These are phyloP conservation scores for Leucoraja erinaceus DNA, from an alignment of 2,113 vertebrate species.

Conservation along the genomic window DNA sequence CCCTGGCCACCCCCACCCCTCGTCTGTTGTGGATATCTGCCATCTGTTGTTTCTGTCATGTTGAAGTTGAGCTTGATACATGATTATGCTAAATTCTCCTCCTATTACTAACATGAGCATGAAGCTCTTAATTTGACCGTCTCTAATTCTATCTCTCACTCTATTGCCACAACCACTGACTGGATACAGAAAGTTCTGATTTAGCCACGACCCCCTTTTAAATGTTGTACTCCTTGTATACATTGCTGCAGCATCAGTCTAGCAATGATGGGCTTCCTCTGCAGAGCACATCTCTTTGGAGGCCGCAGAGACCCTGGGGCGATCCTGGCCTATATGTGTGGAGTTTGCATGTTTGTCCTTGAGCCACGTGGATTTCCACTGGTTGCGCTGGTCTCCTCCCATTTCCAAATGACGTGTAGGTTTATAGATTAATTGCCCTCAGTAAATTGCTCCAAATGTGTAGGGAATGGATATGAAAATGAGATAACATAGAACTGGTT, in stretches of 20 bases:
- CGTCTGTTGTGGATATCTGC: not conserved
- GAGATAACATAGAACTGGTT: too few relatives aligned
- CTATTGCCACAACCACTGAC: not conserved
- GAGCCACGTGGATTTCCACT: too few relatives aligned
- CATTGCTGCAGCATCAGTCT: not conserved
- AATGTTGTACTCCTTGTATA: not conserved
- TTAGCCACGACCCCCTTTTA: not conserved
- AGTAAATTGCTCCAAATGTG: too few relatives aligned
- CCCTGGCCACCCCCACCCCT: not conserved
- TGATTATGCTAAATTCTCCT: not conserved
- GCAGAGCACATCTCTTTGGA: not conserved
- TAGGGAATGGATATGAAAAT: too few relatives aligned
- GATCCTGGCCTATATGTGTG: too few relatives aligned
- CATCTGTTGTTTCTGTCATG: not conserved
- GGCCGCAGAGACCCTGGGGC: too few relatives aligned
- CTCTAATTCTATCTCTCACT: not conserved
- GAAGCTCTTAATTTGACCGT: not conserved
- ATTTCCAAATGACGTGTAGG: too few relatives aligned
- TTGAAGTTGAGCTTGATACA: not conserved
- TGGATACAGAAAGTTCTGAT: not conserved
- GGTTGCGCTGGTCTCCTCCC: too few relatives aligned
- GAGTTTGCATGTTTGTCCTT: too few relatives aligned
- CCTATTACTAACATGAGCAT: too few relatives aligned
- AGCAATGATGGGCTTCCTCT: not conserved
- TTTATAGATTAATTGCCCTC: too few relatives aligned